These are phyloP conservation scores for Brachionichthys hirsutus DNA, from an alignment of 2,113 vertebrate species.

Conservation along the genomic window DNA sequence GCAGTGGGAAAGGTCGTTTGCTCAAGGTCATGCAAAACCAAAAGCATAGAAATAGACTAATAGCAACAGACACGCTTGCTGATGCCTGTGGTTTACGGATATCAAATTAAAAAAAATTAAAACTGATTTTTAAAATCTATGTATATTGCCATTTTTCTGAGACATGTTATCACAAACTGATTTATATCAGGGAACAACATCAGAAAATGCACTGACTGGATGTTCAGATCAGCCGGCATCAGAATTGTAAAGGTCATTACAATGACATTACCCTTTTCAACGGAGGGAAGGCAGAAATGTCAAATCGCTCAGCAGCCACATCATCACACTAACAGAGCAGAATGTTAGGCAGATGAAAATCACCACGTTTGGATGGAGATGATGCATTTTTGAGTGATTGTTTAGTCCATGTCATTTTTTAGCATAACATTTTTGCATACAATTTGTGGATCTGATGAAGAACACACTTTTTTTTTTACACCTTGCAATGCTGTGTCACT, in stretches of 20 bases:
- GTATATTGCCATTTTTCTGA: conserved; percentile 7
- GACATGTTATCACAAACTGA: conserved; percentile 32
- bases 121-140: background rate
- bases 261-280: conserved; percentile 76
- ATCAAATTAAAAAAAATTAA: background rate
- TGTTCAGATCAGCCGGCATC: conserved; percentile 39
- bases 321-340: conserved; percentile 46
- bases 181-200: conserved; percentile 37
- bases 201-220: conserved; percentile 37
- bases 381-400: conserved; percentile 20
- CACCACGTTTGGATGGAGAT: conserved; percentile 13
- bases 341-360: conserved; percentile 26
- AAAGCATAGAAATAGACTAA: conserved; percentile 26
- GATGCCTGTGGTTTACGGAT: conserved; percentile 14
- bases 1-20: conserved; percentile 43
- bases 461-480: conserved; percentile 2
- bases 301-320: conserved; percentile 51
- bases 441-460: conserved; percentile 19
- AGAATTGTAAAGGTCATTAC: conserved; percentile 74
- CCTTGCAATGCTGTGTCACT: too few relatives aligned
- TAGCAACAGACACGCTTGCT: conserved; percentile 22
- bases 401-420: too few relatives aligned
- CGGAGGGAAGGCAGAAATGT: conserved; percentile 58
- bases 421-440: conserved; percentile 2
- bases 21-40: conserved; percentile 74